A percentile compares a stretch with the other conserved stretches of the same genome.
These are phyloP conservation scores for Limnothrissa miodon DNA, from an alignment of 2,113 vertebrate genomes.

Conservation along the genomic window DNA sequence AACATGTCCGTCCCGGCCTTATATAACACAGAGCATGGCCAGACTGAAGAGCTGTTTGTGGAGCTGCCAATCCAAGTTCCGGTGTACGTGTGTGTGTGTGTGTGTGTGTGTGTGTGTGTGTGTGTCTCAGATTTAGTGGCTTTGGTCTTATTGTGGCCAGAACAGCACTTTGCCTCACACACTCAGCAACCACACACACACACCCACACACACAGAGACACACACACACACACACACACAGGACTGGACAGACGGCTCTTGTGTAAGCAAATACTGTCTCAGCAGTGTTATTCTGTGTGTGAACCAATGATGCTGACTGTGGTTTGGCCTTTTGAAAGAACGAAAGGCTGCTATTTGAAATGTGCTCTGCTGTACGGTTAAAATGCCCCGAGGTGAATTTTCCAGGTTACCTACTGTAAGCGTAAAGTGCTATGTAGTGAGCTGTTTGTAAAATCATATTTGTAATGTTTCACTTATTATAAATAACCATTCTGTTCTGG, in stretches of 20 bases:
- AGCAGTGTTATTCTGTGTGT: neutral
- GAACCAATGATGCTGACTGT: neutral
- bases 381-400: neutral
- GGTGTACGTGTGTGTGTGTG: neutral
- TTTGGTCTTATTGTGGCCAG: neutral
- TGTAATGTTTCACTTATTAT: neutral
- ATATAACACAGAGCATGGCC: neutral
- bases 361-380: neutral
- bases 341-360: neutral
- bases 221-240: neutral
- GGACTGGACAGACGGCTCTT: neutral
- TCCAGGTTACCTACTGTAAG: too few relatives aligned
- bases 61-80: neutral
- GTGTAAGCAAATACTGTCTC: neutral
- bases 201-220: neutral
- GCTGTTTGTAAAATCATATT: neutral
- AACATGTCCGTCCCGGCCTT: neutral
- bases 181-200: neutral
- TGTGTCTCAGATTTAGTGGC: neutral
- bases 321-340: neutral
- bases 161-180: neutral
- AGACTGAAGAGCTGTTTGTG: neutral
- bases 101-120: neutral
- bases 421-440: neutral
- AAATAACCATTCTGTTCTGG: neutral